Conservation (phyloP, 2,113 vertebrate genomes). For the Ochotona curzoniae region DNA sequence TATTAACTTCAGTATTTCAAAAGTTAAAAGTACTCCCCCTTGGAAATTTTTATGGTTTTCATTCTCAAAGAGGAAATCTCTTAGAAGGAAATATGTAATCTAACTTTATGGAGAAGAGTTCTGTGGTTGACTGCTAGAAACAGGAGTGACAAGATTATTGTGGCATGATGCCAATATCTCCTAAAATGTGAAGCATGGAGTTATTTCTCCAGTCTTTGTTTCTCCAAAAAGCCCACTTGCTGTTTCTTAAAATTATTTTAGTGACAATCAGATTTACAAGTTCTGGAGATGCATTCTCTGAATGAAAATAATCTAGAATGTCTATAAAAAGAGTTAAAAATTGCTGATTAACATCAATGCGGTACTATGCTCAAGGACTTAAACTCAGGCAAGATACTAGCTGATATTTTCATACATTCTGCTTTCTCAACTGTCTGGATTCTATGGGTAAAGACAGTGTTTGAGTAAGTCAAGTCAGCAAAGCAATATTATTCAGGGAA, state of each 20-base stretch:
- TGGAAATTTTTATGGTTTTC: constrained; percentile 1
- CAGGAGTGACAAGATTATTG: not conserved
- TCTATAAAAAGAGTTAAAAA: not conserved
- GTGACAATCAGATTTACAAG: not conserved
- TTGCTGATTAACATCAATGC: not conserved
- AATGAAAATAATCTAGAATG: not conserved
- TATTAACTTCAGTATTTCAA: not conserved
- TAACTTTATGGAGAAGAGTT: not conserved
- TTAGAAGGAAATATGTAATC: not conserved
- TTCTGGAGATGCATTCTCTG: not conserved
- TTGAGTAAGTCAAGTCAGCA: not conserved
- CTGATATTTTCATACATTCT: not conserved
- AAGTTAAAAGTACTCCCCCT: not conserved
- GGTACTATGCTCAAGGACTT: not conserved
- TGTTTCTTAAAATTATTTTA: constrained; percentile 32
- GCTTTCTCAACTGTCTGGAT: not conserved
- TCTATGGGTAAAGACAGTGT: not conserved
- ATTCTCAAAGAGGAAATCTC: not conserved
- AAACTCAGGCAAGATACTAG: not conserved
- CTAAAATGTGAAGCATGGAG: not conserved
- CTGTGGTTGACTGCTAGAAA: not conserved
- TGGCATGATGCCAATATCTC: not conserved
- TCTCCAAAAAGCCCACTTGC: constrained; percentile 12
- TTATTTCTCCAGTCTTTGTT: not conserved
- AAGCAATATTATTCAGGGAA: constrained; percentile 13